Percentiles rank a stretch among this genome's conserved stretches.
Evolutionary conservation across 2,797 vertebrate genomes (phyloP).

Genomic region (Eupleurogrammus muticus): DNA sequence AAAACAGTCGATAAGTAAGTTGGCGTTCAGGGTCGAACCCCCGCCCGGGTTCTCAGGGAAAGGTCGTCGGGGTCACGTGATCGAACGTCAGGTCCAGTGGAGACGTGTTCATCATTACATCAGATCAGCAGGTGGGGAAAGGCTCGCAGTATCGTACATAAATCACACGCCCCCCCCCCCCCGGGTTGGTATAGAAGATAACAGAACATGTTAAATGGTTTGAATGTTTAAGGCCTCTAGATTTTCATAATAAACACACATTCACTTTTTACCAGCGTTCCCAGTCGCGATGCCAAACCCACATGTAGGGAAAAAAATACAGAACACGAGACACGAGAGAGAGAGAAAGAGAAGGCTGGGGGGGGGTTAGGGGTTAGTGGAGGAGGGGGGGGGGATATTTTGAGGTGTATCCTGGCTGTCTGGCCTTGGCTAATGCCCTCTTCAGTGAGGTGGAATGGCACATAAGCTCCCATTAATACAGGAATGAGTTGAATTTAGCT

Average conservation of each 20-base stretch:
- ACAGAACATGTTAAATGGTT: conserved; percentile 7
- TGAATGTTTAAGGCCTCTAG: conserved; percentile 17
- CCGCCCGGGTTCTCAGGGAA: not conserved
- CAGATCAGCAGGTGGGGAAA: conserved; percentile 12
- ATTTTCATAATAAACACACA: conserved; percentile 1
- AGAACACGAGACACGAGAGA: conserved; percentile 45
- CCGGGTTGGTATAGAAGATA: not conserved
- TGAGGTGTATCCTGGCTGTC: conserved; percentile 81
- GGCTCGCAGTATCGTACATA: not conserved
- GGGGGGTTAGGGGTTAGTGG: no score
- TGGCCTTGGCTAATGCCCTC: conserved; percentile 80
- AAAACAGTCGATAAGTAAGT: no score
- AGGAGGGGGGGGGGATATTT: conserved; percentile 77
- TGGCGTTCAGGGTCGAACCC: no score
- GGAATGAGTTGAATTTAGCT: conserved; percentile 88
- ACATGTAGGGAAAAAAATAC: conserved; percentile 52
- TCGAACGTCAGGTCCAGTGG: not conserved
- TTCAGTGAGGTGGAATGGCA: conserved; percentile 82
- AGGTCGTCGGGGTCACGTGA: conserved; percentile 1
- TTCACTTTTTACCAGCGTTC: conserved; percentile 27
- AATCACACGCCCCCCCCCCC: not conserved
- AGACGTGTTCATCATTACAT: not conserved
- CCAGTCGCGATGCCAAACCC: conserved; percentile 33
- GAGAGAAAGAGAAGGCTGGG: conserved; percentile 57
- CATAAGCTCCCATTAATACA: conserved; percentile 87